Evolutionary conservation across 1,140 invertebrate species (phyloP), one percentile per base, ranked within the genome.

Genomic region (Drosophila littoralis): DNA sequence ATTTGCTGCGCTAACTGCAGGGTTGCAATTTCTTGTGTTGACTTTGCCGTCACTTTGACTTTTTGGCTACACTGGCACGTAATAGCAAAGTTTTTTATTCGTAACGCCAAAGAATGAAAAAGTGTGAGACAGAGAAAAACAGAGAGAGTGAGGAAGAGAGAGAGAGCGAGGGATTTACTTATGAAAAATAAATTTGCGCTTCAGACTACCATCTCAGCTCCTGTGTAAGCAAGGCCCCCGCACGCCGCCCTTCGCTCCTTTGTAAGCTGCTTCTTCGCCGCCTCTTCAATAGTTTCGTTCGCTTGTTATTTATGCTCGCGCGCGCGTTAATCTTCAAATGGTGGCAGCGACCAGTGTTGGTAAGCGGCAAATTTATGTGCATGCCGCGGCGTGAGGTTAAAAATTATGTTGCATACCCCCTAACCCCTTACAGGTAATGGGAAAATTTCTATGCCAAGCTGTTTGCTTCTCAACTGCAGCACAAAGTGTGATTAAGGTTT

Each of bases 101-200:
- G n/a, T 32, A 35, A 6, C 6, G n/a, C 40, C 32, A 52, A 5
- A 35, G n/a, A 15, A 8, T 9, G 32, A 52, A 2, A 9, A 8
- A 15, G 12, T 35, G 32, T 0, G 32, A 6, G 50, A 9, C n/a
- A 1, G 50, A 52, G 50, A 35, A 32, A 33, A 7, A 33, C 6
- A 4, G 28, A 35, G n/a, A 1, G 13, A 64, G 46, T 59, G 50
- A 13, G 5, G 36, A 0, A 28, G 7, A n/a, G 45, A 22, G 35
- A 50, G 17, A 40, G 7, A 54, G 28, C 13, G 40, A 61, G 65
- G 33, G 63, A 79, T 81, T 81, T 81, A 78, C 78, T 81, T 81
- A 81, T 81, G 76, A 78, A 81, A 81, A 75, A 78, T 81, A 81
- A 78, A 81, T 81, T 78, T 81, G 63, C 59, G 67, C 76, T 78